Percentiles rank a stretch among this genome's conserved stretches.
These are phyloP conservation scores for Bombus breviceps DNA, from an alignment of 1,140 invertebrate genomes.

Conservation along the genomic window DNA sequence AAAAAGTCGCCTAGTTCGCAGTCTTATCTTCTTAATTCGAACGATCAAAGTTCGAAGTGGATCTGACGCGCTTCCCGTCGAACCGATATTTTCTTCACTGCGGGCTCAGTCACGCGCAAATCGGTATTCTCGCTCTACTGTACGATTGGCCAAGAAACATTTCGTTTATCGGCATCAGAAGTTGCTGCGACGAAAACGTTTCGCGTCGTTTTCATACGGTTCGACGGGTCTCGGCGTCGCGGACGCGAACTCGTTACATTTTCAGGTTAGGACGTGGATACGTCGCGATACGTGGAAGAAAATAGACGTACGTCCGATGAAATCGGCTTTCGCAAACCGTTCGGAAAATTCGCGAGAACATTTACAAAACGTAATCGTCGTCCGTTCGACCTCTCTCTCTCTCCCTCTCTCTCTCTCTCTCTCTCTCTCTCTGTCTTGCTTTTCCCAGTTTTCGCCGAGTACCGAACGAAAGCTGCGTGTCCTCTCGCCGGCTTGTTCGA, in stretches of 20 bases:
- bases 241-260: neutral
- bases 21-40: neutral
- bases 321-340: too few species aligned
- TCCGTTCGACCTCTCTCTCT: too few species aligned
- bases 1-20: neutral
- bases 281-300: too few species aligned
- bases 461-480: too few species aligned
- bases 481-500: too few species aligned
- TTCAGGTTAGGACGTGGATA: accelerated
- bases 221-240: neutral
- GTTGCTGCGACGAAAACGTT: neutral
- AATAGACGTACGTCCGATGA: too few species aligned
- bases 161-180: neutral
- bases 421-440: too few species aligned
- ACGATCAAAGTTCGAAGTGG: neutral
- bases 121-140: neutral
- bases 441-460: too few species aligned
- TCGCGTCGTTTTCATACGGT: neutral
- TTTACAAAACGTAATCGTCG: too few species aligned
- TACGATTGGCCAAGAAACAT: neutral
- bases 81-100: neutral
- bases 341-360: too few species aligned
- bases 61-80: neutral
- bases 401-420: too few species aligned
- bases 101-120: neutral